Percentiles rank a stretch among this genome's conserved stretches.
phyloP scores from a whole-genome alignment of 2,797 vertebrate species.

The Limosa lapponica region DNA sequence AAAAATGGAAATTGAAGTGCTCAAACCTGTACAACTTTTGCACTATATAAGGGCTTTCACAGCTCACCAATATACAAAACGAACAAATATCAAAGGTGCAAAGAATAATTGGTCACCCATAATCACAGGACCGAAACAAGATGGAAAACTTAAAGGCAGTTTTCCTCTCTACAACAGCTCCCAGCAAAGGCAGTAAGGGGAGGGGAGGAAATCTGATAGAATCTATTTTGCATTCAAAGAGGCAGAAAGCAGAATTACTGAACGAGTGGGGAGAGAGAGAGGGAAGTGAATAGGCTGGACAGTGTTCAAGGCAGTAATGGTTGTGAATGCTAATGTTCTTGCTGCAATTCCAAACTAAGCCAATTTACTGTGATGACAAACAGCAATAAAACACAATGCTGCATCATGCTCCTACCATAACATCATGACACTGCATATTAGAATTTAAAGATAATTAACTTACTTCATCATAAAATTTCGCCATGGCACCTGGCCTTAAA shows the following conservation, averaged over 20 bases:
- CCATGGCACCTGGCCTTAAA: neutral
- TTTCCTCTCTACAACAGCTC: neutral
- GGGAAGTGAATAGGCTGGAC: neutral
- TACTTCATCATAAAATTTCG: neutral
- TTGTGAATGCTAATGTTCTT: neutral
- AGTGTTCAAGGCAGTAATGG: neutral
- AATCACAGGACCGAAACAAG: neutral
- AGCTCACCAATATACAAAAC: neutral
- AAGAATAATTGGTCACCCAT: neutral
- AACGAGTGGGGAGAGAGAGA: fast-evolving
- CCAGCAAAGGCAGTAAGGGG: neutral
- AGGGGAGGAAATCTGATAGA: neutral
- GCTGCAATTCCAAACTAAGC: neutral
- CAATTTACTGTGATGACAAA: constrained; percentile 12
- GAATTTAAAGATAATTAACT: neutral
- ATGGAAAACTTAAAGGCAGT: neutral
- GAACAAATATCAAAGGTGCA: neutral
- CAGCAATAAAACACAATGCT: neutral
- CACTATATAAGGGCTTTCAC: neutral
- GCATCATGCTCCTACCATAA: neutral
- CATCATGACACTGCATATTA: neutral
- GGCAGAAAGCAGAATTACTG: neutral
- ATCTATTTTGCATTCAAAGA: constrained; percentile 26
- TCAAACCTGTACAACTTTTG: neutral
- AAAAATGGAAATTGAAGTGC: neutral